Evolutionary conservation across 2,113 vertebrate genomes (phyloP), one percentile per base, ranked within the genome.

Genomic region (Nyctibius bracteatus): DNA sequence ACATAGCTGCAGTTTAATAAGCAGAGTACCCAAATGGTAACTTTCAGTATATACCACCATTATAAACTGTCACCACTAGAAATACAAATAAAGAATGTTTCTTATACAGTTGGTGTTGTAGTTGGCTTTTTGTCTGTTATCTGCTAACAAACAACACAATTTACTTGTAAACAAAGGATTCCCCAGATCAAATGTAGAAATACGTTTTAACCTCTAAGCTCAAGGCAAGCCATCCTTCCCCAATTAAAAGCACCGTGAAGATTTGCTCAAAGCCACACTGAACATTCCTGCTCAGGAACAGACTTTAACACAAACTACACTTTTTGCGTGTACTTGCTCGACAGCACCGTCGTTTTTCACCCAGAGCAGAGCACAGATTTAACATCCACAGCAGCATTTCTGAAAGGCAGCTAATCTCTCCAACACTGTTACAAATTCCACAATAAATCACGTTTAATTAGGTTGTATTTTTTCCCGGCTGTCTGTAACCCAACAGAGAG

Each of bases 381-480:
- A 85, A 73, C 54, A 94, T 44, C 83, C 35, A 6, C 61, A 84
- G 73, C 81, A 83, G 80, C 66, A 59, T 82, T 92, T 96, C 88
- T 88, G 78, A 92, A 84, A 92, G 77, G 83, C 79, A 87, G 94
- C 77, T 91, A 19, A 92, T 92, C 93, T 84, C 87, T 72, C 80
- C 71, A 55, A 61, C 37, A 24, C 83, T 62, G 54, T 30, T 77
- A 92, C 75, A 88, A 96, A 97, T 85, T 94, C 92, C 73, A 73
- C 65, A 67, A 67, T 79, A 94, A 92, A 96, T 83, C 92, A 92
- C 1, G 3, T 70, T 95, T 92, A 92, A 96, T 92, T 86, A 92
- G 90, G 65, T 58, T 21, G 57, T 81, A 12, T 3, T 79, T 81
- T 77, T 73, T 49, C 21, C 61, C 4, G 18, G 23, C 30, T 75